Base-by-base conservation (phyloP, 1,140 invertebrate species). In the Drosophila malerkotliana region DNA sequence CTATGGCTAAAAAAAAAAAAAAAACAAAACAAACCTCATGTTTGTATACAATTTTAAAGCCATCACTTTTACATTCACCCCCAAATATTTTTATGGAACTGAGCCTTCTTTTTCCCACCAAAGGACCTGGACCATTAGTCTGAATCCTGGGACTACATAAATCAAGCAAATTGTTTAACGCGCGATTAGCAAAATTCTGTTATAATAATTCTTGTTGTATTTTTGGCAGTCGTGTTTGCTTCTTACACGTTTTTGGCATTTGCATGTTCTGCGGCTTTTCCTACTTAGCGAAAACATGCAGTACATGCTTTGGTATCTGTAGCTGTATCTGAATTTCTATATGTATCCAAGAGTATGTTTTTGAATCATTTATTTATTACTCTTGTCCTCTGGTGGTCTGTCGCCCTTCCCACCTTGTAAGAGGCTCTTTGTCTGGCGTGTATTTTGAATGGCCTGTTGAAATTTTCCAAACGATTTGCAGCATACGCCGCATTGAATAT, bases 81-180 rank as follows among this genome's bases (percentile, higher is more conserved):
- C 32, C 45, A 1, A 15, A 28, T 28, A 28, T 28, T 28, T 28
- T 28, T 28, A 28, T 28, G 6, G 5, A 28, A 28, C 26, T 30
- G n/a, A 8, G 15, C 18, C 47, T 32, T 32, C 12, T 44, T n/a
- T 26, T 4, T 7, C 57, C 21, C 14, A 45, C 24, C 14, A 21
- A 26, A 44, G 41, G 44, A 34, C 54, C 52, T 52, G 49, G 47
- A 34, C 55, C 54, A 63, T 67, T 75, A 67, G 55, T 61, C 64
- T 37, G 39, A n/a, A 30, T 63, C 37, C 49, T 49, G 44, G 15
- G 47, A 37, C 51, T 56, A 54, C 64, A 88, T 88, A 88, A 88
- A 88, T 88, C 84, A 88, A 79, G 60, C 63, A 83, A 88, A 88
- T 88, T 82, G 83, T 88, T 88, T 88, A 88, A 88, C 83, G 83